Base-by-base conservation (phyloP, 2,888 invertebrate genomes). In the Ommatoiulus sabulosus region DNA sequence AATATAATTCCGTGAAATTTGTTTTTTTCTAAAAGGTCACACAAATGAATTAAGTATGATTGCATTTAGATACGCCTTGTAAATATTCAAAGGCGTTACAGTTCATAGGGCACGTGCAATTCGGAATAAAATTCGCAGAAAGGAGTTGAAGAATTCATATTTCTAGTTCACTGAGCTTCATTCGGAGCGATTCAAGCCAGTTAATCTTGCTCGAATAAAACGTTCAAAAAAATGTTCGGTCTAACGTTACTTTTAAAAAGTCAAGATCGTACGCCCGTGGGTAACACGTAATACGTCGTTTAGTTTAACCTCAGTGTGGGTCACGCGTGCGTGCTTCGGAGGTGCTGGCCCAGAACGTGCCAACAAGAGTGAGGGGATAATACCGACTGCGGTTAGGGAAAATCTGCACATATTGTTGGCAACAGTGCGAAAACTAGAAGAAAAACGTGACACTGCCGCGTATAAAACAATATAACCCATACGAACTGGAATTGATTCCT, bases 121-220 rank as follows among this genome's bases (percentile, higher is more conserved):
- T 63, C 8, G 63, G 63, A 7, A 20, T 63, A 4, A 72, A 72
- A 72, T 72, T 72, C 24, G 8, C 2, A 24, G 24, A 72, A 4
- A 72, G 72, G 72, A 20, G 72, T 72, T 72, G n/a, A n/a, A 24
- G 72, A 72, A 72, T 72, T 72, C 8, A n/a, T 24, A 72, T 72
- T 72, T 72, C 72, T 72, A 72, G 72, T 72, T 72, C 72, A 72
- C 72, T 72, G 72, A 72, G 8, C 24, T 72, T n/a, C 72, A 72
- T 72, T 72, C 10, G 7, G 24, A 24, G 12, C 72, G 3, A 24
- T 6, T 72, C 72, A 72, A 10, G 72, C 10, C 72, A 72, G 24
- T 12, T 24, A 24, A 20, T 24, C 24, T 72, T 72, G 72, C 72
- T 72, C 72, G 24, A 72, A 6, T 8, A 72, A 72, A 72, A 72